These are phyloP conservation scores for Acanthacorydalis orientalis DNA, from an alignment of 2,888 invertebrate genomes.

Conservation along the genomic window DNA sequence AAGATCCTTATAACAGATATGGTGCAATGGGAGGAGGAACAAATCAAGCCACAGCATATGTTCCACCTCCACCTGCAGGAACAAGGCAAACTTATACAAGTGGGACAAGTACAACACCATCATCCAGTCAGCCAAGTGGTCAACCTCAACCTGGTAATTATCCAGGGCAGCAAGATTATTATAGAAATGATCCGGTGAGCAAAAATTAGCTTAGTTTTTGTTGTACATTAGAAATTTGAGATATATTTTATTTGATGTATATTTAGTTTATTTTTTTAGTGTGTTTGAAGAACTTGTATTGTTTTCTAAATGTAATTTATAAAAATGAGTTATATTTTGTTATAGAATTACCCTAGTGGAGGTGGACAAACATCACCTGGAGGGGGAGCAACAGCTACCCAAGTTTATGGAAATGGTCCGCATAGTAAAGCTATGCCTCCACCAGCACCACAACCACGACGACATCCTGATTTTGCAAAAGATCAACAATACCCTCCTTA, in stretches of 20 bases:
- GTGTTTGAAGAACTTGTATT: too few relatives aligned
- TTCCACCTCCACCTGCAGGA: conserved; percentile 14
- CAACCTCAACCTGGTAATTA: conserved; percentile 32
- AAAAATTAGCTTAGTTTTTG: background rate
- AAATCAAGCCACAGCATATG: conserved; percentile 15
- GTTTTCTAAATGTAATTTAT: too few relatives aligned
- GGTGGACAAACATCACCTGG: conserved; percentile 3
- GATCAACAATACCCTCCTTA: conserved; percentile 50
- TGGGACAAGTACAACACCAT: conserved; percentile 17
- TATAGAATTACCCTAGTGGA: conserved; percentile 11
- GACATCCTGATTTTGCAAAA: conserved; percentile 72
- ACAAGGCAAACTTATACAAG: background rate
- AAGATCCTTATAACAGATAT: conserved; percentile 26
- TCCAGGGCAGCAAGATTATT: conserved; percentile 36
- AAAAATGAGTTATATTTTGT: too few relatives aligned
- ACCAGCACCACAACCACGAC: conserved; percentile 51
- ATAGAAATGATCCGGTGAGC: conserved; percentile 28
- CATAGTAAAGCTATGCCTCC: conserved; percentile 37
- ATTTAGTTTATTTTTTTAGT: too few relatives aligned
- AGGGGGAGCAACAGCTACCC: background rate
- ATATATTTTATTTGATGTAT: too few relatives aligned
- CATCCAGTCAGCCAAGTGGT: conserved; percentile 25
- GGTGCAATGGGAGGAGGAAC: conserved; percentile 14
- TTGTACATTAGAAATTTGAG: background rate
- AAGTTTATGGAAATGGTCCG: conserved; percentile 6